phyloP scores from a whole-genome alignment of 2,113 vertebrate species.

The Leiothrix lutea region DNA sequence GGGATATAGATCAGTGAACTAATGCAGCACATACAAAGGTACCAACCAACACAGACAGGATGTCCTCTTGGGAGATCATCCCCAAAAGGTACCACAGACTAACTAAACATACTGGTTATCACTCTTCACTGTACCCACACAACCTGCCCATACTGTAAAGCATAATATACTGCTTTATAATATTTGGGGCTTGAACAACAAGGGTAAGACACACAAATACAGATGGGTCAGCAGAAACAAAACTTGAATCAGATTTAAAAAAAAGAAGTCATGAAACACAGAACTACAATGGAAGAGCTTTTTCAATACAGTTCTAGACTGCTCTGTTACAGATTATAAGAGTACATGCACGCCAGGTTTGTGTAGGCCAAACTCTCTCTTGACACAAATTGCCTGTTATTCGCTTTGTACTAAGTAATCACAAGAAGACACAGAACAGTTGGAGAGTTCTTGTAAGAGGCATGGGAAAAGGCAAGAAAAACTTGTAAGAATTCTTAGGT shows the following conservation, averaged over 20 bases:
- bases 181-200: not conserved
- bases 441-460: not conserved
- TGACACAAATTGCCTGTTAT: not conserved
- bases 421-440: not conserved
- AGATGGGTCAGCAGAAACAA: not conserved
- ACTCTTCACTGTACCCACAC: not conserved
- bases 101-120: not conserved
- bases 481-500: not conserved
- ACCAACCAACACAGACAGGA: not conserved
- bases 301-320: not conserved
- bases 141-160: not conserved
- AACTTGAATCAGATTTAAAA: not conserved
- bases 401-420: not conserved
- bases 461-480: not conserved
- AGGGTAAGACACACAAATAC: not conserved
- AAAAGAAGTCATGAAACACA: not conserved
- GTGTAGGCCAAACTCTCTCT: not conserved
- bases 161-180: not conserved
- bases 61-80: not conserved
- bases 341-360: fast-evolving
- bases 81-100: not conserved
- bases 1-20: not conserved
- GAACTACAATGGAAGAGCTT: not conserved
- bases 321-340: not conserved
- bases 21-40: not conserved